Evolutionary conservation across 2,113 vertebrate species (phyloP), one percentile per base, ranked within the genome.

Genomic region (Formicarius rufipectus): DNA sequence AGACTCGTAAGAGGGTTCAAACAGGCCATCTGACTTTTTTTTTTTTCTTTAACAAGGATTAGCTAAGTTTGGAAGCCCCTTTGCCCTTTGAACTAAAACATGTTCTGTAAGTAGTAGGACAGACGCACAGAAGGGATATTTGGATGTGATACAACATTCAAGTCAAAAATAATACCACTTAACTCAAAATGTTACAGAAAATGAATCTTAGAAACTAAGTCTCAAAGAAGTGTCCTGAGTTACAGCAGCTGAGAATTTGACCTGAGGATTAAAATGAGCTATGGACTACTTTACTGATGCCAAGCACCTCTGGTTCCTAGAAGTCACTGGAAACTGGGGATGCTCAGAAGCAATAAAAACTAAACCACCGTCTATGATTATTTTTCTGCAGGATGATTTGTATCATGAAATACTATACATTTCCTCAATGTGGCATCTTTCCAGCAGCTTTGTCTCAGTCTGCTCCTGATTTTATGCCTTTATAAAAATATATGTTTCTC

Each of bases 371-470:
- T 79, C 85, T 90, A 62, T 67, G 67, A 88, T 59, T 94, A 91
- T 92, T 92, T 93, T 96, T 93, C 75, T 86, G 75, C 22, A 59
- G 60, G 23, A 91, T 88, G 60, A 95, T 95, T 91, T 95, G 83
- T 86, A 75, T 74, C 30, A 53, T 67, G 30, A 91, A 89, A 90
- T 78, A 50, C 23, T 88, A 69, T 35, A 74, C 9, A 69, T 56
- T 95, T 91, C 56, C 68, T 85, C 87, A 66, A 12, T 1, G 7
- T 83, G 93, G 95, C 89, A 94, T 18, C 63, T 80, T 80, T 91
- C 93, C 95, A 97, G 82, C 27, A 88, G 52, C 50, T 94, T 67
- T 27, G 55, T 92, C 27, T 88, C 55, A 76, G 79, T 69, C 82
- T 89, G 92, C 76, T 87, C 67, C 72, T 73, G 37, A 75, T 94